These are phyloP conservation scores for Tuberolachnus salignus DNA, from an alignment of 2,888 invertebrate species.

Conservation along the genomic window DNA sequence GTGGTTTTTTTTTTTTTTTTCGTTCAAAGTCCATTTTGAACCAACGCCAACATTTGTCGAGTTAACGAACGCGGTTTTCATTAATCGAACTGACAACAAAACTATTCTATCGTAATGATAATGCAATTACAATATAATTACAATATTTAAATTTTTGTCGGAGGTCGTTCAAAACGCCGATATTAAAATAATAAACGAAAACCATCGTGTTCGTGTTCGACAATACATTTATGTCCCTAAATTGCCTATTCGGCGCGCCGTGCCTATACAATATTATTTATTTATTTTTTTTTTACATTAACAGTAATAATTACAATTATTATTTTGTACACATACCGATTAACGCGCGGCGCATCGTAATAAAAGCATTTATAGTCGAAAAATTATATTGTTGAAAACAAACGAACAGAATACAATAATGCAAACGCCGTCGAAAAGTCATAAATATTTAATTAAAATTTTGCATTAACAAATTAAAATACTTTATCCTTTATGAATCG, in stretches of 20 bases:
- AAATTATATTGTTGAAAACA: background rate
- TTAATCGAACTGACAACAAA: background rate
- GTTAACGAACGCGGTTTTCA: background rate
- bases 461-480: too few species aligned
- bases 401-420: too few species aligned
- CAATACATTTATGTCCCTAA: background rate
- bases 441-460: too few species aligned
- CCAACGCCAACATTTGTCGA: too few species aligned
- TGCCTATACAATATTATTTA: background rate
- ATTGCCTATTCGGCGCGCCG: constrained; percentile 15
- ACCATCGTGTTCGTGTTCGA: background rate
- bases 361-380: background rate
- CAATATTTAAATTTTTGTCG: too few species aligned
- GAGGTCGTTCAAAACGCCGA: too few species aligned
- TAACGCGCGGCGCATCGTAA: background rate
- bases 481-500: too few species aligned
- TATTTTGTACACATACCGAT: background rate
- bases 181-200: background rate
- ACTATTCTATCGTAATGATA: background rate
- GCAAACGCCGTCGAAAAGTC: too few species aligned
- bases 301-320: background rate
- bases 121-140: background rate
- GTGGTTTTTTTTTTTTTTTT: too few species aligned
- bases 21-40: too few species aligned
- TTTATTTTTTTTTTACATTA: too few species aligned